Evolutionary conservation across 2,888 invertebrate genomes (phyloP).

Genomic region (Hemicrepidius hirtus): DNA sequence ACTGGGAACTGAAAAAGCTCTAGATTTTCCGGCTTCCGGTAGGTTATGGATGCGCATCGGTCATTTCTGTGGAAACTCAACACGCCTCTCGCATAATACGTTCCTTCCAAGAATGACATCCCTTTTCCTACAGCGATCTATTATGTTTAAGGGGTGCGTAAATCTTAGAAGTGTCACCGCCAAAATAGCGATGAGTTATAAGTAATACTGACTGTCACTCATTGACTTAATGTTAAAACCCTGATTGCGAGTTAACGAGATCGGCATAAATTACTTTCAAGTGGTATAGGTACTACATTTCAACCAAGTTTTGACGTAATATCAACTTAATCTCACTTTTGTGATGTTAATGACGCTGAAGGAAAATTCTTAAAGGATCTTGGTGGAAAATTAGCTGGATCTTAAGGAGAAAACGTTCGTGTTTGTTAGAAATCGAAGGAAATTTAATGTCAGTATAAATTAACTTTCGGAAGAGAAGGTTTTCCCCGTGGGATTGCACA

Average conservation of each 20-base stretch:
- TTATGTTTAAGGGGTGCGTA: slow-evolving; percentile 19
- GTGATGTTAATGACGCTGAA: neutral
- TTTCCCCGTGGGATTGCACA: too few species aligned
- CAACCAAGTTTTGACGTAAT: too few species aligned
- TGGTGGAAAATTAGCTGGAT: neutral
- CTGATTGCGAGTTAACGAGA: neutral
- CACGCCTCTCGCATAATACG: slow-evolving; percentile 20
- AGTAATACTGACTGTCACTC: slow-evolving; percentile 10
- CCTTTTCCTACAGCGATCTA: slow-evolving; percentile 15
- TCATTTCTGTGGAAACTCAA: slow-evolving; percentile 25
- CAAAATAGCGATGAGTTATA: slow-evolving; percentile 14
- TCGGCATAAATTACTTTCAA: slow-evolving; percentile 5
- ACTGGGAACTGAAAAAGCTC: slow-evolving; percentile 5
- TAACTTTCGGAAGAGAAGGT: neutral
- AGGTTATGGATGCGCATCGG: slow-evolving; percentile 23
- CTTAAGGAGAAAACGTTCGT: neutral
- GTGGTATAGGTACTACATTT: too few species aligned
- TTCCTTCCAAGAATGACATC: slow-evolving; percentile 25
- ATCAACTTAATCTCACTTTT: too few species aligned
- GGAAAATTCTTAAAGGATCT: neutral
- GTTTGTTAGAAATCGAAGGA: neutral
- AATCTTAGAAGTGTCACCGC: slow-evolving; percentile 24
- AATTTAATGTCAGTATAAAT: neutral
- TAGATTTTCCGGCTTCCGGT: slow-evolving; percentile 14
- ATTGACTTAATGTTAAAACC: neutral